A percentile compares a stretch with the other conserved stretches of the same genome.
Evolutionary conservation across 2,113 vertebrate genomes (phyloP).

Genomic region (Ondatra zibethicus): DNA sequence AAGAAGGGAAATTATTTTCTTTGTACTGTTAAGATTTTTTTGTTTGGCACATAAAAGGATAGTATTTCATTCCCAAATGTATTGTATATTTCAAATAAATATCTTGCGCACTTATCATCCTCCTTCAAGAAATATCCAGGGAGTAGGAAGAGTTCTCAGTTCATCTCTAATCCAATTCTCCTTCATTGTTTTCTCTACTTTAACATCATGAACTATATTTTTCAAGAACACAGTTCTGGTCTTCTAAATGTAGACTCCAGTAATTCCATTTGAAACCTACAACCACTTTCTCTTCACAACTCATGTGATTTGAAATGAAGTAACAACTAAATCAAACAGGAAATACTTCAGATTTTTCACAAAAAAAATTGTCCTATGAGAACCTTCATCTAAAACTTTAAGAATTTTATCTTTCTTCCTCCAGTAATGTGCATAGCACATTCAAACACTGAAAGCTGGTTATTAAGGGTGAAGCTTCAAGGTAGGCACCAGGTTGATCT

Average conservation of each 20-base stretch:
- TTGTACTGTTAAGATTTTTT: conserved; percentile 29
- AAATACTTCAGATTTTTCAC: background rate
- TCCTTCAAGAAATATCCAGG: background rate
- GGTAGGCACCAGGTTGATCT: background rate
- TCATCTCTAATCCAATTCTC: conserved; percentile 59
- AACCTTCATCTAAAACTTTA: background rate
- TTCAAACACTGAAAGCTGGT: background rate
- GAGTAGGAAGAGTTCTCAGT: background rate
- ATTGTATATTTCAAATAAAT: conserved; percentile 58
- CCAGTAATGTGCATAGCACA: background rate
- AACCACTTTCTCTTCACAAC: conserved; percentile 56
- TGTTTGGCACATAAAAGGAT: conserved; percentile 45
- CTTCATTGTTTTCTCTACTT: conserved; percentile 46
- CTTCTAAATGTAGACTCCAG: conserved; percentile 16
- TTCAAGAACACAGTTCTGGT: conserved; percentile 53
- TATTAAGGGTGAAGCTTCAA: background rate
- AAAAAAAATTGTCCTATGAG: background rate
- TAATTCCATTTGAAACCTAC: conserved; percentile 56
- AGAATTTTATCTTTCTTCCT: background rate
- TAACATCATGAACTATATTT: conserved; percentile 55
- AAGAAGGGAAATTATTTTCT: conserved; percentile 22
- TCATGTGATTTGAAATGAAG: conserved; percentile 51
- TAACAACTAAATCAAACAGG: conserved; percentile 7
- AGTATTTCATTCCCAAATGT: conserved; percentile 18
- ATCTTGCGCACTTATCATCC: background rate